A percentile compares a stretch with the other conserved stretches of the same genome.
These are phyloP conservation scores for Myotis davidii DNA, from an alignment of 2,113 vertebrate species.

Conservation along the genomic window DNA sequence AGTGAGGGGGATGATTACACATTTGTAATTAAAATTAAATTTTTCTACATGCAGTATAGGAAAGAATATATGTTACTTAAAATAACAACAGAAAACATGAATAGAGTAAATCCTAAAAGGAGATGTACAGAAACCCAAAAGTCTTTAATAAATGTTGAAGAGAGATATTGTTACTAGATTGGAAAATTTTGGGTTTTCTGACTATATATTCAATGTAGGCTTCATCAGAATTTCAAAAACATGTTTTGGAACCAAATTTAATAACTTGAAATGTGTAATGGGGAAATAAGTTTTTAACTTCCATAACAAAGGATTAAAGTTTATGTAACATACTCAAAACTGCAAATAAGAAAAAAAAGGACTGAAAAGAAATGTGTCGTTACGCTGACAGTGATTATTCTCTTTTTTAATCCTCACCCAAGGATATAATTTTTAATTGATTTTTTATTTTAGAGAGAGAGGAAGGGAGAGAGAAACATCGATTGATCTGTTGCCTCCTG, in stretches of 20 bases:
- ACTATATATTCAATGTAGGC: not conserved
- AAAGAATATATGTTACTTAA: not conserved
- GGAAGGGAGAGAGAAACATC: too few relatives aligned
- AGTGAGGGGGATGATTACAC: not conserved
- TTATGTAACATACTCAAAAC: not conserved
- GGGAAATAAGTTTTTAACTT: not conserved
- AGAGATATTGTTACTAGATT: not conserved
- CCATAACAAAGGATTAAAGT: not conserved
- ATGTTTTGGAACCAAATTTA: not conserved
- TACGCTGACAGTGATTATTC: not conserved
- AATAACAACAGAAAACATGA: not conserved
- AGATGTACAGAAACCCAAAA: not conserved
- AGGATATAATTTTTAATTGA: too few relatives aligned
- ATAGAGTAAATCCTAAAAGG: not conserved
- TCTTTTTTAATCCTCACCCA: too few relatives aligned
- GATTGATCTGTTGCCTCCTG: too few relatives aligned
- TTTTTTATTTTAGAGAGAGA: too few relatives aligned
- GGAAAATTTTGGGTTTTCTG: not conserved
- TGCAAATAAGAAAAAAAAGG: not conserved
- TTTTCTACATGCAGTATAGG: not conserved
- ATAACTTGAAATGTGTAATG: slow-evolving; percentile 9
- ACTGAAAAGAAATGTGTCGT: not conserved
- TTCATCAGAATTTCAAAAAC: not conserved
- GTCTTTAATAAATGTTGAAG: not conserved
- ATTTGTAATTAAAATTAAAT: not conserved